Evolutionary conservation across 2,888 invertebrate genomes (phyloP).

Genomic region (Euphydryas editha): DNA sequence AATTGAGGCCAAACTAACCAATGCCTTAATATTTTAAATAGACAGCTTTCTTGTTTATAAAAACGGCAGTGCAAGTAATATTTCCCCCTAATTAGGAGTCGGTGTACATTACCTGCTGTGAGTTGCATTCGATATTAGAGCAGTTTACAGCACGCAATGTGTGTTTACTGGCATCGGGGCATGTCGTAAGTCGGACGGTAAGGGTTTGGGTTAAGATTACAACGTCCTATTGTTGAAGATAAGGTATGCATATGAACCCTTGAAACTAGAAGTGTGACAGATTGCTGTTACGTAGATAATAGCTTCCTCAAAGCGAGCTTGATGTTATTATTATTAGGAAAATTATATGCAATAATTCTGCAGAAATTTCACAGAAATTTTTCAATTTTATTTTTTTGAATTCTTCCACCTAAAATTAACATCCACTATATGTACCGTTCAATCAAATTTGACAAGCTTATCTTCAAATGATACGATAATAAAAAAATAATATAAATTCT

Average conservation of each 20-base stretch:
- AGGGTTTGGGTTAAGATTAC: constrained; percentile 30
- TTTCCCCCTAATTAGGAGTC: constrained; percentile 21
- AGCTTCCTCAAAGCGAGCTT: constrained; percentile 3
- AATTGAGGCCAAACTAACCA: constrained; percentile 18
- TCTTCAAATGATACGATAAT: too few species aligned
- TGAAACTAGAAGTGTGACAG: constrained; percentile 26
- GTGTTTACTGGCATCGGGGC: constrained; percentile 23
- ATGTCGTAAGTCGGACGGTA: constrained; percentile 18
- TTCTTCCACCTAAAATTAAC: too few species aligned
- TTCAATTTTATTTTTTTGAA: too few species aligned
- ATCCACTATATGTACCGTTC: too few species aligned
- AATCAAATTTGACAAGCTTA: background rate
- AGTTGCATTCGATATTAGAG: constrained; percentile 31
- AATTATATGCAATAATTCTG: background rate
- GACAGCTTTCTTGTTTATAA: constrained; percentile 17
- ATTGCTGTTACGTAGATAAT: constrained; percentile 1
- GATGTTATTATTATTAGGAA: too few species aligned
- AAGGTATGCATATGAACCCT: constrained; percentile 40
- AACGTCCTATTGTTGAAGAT: constrained; percentile 36
- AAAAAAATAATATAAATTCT: too few species aligned
- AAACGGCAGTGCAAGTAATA: constrained; percentile 19
- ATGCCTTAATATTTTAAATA: constrained; percentile 27
- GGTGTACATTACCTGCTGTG: constrained; percentile 38
- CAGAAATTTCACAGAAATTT: too few species aligned
- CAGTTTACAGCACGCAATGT: constrained; percentile 39